These are phyloP conservation scores for Anoplolepis gracilipes DNA, from an alignment of 1,140 invertebrate species.

Conservation along the genomic window DNA sequence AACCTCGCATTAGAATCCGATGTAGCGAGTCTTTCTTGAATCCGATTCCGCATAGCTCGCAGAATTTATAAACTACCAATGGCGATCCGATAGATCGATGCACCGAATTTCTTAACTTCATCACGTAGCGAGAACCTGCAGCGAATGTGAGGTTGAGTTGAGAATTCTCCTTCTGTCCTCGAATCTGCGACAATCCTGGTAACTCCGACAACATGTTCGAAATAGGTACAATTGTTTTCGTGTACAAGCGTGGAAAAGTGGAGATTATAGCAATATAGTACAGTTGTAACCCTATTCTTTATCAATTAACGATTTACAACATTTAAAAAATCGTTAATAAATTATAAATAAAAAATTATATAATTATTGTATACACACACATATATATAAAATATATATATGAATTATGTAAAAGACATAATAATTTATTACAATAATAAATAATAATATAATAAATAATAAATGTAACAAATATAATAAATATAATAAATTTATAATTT, in stretches of 20 bases:
- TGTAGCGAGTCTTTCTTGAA: slow-evolving; percentile 20
- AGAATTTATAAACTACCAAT: slow-evolving; percentile 53
- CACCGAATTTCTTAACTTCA: slow-evolving; percentile 54
- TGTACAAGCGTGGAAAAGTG: neutral
- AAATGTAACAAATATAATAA: too few species aligned
- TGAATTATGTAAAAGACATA: neutral
- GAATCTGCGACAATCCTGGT: slow-evolving; percentile 32
- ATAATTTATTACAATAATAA: neutral
- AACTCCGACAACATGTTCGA: slow-evolving; percentile 11
- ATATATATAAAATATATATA: neutral
- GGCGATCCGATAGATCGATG: slow-evolving; percentile 46
- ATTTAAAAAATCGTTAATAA: neutral
- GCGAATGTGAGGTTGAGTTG: slow-evolving; percentile 30
- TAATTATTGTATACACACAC: neutral
- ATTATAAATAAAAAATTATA: slow-evolving; percentile 6
- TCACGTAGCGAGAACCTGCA: slow-evolving; percentile 52
- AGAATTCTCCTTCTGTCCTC: slow-evolving; percentile 22
- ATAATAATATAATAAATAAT: too few species aligned
- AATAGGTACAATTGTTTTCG: slow-evolving; percentile 34
- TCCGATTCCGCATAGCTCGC: slow-evolving; percentile 17
- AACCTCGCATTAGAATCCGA: slow-evolving; percentile 1
- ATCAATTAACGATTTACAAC: neutral
- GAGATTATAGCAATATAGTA: neutral
- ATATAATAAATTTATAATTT: too few species aligned
- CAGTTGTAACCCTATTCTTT: neutral